Conservation (phyloP, 2,113 vertebrate genomes). For the Oenanthe melanoleuca region DNA sequence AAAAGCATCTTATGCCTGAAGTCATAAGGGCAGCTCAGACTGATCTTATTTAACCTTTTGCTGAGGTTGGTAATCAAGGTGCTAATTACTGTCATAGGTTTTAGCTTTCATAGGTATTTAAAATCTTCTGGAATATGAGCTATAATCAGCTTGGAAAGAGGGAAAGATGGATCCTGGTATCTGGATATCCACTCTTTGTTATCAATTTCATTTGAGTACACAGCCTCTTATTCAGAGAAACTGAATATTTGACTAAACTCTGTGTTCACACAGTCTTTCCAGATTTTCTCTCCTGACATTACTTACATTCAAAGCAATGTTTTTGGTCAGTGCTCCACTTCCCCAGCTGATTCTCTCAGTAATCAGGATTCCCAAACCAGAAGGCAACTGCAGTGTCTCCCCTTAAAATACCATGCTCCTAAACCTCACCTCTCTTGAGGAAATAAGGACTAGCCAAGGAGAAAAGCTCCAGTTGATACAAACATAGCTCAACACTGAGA, state of each 20-base stretch:
- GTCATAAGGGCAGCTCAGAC: background rate
- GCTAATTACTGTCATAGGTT: background rate
- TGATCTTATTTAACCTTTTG: background rate
- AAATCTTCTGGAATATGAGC: background rate
- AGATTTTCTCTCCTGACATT: background rate
- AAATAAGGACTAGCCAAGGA: background rate
- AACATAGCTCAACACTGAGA: background rate
- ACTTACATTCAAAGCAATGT: background rate
- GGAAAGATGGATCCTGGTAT: background rate
- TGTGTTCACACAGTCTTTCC: background rate
- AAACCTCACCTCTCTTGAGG: background rate
- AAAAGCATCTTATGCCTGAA: background rate
- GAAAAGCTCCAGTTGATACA: background rate
- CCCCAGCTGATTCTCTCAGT: background rate
- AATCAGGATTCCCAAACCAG: background rate
- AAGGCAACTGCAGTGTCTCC: background rate
- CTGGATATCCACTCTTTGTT: background rate
- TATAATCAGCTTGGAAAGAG: background rate
- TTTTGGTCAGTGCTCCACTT: background rate
- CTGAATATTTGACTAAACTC: background rate
- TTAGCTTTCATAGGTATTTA: background rate
- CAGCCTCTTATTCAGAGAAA: background rate
- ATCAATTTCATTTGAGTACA: background rate
- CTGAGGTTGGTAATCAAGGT: background rate
- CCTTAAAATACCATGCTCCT: background rate